phyloP scores from a whole-genome alignment of 2,888 invertebrate genomes.

The Platycnemis pennipes region DNA sequence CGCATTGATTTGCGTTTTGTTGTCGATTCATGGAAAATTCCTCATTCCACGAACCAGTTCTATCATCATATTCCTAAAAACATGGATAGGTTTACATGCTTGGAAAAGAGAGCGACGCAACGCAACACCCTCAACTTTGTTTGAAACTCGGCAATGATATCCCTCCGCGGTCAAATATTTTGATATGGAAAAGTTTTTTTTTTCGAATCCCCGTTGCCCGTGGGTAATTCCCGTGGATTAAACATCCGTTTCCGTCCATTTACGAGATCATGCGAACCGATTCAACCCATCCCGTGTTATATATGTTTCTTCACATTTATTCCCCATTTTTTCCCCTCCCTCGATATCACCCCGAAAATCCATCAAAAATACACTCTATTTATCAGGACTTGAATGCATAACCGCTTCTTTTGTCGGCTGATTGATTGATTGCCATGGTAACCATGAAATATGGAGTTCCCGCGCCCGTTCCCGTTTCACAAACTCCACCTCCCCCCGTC shows the following conservation, averaged over 20 bases:
- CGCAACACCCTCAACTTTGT: neutral
- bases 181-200: neutral
- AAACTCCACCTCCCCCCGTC: neutral
- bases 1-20: too few relatives aligned
- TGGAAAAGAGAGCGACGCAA: neutral
- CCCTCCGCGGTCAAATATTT: neutral
- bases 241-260: conserved; percentile 65
- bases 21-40: neutral
- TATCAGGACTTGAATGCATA: conserved; percentile 67
- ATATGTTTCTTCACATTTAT: conserved; percentile 40
- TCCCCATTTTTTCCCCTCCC: conserved; percentile 26
- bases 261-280: conserved; percentile 59
- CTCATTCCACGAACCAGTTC: neutral
- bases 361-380: conserved; percentile 67
- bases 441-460: conserved; percentile 66
- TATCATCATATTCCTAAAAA: neutral
- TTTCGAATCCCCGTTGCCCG: neutral
- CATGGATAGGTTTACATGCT: neutral
- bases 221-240: conserved; percentile 31
- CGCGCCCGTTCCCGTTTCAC: too few relatives aligned
- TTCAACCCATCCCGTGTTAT: conserved; percentile 50
- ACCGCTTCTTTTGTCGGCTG: conserved; percentile 66
- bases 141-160: neutral
- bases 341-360: conserved; percentile 56
- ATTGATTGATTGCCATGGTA: conserved; percentile 66